These are phyloP conservation scores for Chrysotoxum bicinctum DNA, from an alignment of 2,888 invertebrate genomes.

Conservation along the genomic window DNA sequence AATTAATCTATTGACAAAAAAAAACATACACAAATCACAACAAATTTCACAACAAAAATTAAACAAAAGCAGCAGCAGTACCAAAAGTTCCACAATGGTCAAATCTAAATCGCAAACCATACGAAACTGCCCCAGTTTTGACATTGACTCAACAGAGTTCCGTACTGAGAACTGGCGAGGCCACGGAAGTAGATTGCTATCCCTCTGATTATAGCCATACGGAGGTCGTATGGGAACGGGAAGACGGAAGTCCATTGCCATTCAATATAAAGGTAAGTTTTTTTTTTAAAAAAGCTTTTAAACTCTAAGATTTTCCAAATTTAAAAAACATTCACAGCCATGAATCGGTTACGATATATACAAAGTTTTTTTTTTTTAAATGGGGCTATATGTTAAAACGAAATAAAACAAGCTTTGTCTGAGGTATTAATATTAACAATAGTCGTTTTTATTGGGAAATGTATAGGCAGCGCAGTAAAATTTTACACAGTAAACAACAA, in stretches of 20 bases:
- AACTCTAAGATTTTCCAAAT: too few species aligned
- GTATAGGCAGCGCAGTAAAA: too few species aligned
- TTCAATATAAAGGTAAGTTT: constrained; percentile 77
- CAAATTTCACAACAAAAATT: constrained; percentile 43
- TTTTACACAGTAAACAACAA: too few species aligned
- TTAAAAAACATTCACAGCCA: too few species aligned
- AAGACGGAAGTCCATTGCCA: constrained; percentile 78
- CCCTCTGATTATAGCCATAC: constrained; percentile 79
- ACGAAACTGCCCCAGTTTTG: constrained; percentile 75
- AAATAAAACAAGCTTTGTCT: too few species aligned
- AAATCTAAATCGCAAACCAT: constrained; percentile 48
- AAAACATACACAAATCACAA: constrained; percentile 53
- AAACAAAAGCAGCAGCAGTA: constrained; percentile 67
- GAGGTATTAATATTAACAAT: too few species aligned
- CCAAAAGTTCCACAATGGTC: constrained; percentile 61
- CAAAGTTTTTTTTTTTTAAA: too few species aligned
- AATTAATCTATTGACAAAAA: constrained; percentile 22
- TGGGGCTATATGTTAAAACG: too few species aligned
- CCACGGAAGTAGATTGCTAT: constrained; percentile 81
- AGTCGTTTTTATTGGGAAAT: too few species aligned
- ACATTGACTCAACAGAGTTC: constrained; percentile 80
- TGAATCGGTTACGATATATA: too few species aligned
- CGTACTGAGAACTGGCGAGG: constrained; percentile 78
- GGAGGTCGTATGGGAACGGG: constrained; percentile 80
- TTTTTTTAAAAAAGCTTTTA: too few species aligned